Evolutionary conservation across 2,113 vertebrate genomes (phyloP).

Genomic region (Terrapene triunguis): DNA sequence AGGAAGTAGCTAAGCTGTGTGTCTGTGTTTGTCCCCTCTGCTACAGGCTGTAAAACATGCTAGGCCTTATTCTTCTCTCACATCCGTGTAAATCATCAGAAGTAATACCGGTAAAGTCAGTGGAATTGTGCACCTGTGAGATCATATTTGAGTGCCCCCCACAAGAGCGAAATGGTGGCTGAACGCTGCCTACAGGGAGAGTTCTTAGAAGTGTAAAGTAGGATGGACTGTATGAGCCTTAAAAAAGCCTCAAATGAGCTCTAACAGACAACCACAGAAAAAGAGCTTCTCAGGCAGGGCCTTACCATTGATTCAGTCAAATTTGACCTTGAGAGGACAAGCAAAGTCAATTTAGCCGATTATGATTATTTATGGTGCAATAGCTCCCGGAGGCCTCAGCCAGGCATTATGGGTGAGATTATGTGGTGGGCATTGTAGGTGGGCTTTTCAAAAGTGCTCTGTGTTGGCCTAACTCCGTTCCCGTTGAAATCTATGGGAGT

Average conservation of each 20-base stretch:
- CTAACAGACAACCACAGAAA: background rate
- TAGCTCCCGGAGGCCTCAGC: background rate
- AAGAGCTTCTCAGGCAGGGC: background rate
- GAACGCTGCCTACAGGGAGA: background rate
- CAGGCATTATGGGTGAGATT: background rate
- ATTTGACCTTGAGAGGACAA: background rate
- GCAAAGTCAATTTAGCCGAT: background rate
- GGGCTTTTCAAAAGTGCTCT: background rate
- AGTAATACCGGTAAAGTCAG: background rate
- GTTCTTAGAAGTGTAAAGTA: background rate
- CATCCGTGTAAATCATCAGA: background rate
- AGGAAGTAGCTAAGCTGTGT: background rate
- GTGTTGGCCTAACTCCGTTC: background rate
- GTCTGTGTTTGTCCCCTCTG: background rate
- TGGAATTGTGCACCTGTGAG: background rate
- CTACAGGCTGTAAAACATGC: background rate
- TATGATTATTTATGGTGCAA: fast-evolving
- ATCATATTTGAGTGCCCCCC: background rate
- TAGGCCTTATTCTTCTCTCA: background rate
- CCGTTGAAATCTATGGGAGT: background rate
- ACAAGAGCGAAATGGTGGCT: background rate
- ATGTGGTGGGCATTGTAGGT: background rate
- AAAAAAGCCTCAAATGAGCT: background rate
- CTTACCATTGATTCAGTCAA: background rate
- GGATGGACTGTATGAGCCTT: background rate